phyloP scores from a whole-genome alignment of 2,888 invertebrate species.

The Heteromurus nitidus region DNA sequence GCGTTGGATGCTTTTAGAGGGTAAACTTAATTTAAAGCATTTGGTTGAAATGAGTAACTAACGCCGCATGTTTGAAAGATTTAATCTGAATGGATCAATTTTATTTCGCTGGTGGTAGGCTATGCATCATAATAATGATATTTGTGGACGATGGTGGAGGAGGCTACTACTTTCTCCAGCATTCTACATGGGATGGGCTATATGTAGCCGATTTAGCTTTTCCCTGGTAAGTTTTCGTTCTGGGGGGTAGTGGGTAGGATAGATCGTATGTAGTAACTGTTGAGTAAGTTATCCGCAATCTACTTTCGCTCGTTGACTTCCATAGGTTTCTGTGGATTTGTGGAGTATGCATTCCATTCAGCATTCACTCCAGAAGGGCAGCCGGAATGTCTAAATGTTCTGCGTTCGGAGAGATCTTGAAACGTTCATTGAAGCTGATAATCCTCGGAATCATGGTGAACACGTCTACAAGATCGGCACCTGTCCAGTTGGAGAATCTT shows the following conservation, averaged over 20 bases:
- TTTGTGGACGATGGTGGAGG: conserved; percentile 91
- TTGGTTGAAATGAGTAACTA: no score
- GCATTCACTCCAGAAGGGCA: conserved; percentile 84
- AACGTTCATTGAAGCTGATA: conserved; percentile 86
- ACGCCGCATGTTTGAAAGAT: not conserved
- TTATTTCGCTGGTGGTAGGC: conserved; percentile 78
- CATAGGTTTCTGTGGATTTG: conserved; percentile 94
- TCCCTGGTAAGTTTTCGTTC: conserved; percentile 86
- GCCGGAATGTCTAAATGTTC: conserved; percentile 79
- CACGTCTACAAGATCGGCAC: conserved; percentile 79
- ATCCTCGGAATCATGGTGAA: conserved; percentile 84
- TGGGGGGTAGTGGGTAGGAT: no score
- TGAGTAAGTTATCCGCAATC: no score
- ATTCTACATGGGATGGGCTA: conserved; percentile 95
- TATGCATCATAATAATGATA: conserved; percentile 91
- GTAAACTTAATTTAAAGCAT: conserved; percentile 64
- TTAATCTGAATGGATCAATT: no score
- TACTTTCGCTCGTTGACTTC: no score
- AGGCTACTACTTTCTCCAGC: conserved; percentile 89
- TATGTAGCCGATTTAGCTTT: conserved; percentile 93
- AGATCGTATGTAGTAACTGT: no score
- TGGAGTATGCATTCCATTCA: conserved; percentile 94
- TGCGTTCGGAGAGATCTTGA: conserved; percentile 81
- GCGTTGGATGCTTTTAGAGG: conserved; percentile 74
- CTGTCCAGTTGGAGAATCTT: conserved; percentile 77